A percentile compares a stretch with the other conserved stretches of the same genome.
phyloP scores from a whole-genome alignment of 2,888 invertebrate species.

The Ectemnius continuus region DNA sequence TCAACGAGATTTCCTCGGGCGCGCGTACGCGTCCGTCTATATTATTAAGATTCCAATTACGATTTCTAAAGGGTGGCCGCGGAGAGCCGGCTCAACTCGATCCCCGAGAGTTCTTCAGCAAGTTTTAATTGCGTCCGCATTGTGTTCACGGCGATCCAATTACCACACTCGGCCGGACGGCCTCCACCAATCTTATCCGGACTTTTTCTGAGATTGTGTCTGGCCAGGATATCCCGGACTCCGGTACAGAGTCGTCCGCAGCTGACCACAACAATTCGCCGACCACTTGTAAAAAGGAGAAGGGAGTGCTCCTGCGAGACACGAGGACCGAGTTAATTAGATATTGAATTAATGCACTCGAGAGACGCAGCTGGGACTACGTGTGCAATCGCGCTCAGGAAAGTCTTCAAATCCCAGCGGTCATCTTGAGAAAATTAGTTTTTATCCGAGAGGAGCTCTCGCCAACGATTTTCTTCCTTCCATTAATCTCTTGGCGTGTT shows the following conservation, averaged over 20 bases:
- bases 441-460: conserved; percentile 19
- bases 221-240: conserved; percentile 9
- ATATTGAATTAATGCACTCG: conserved; percentile 66
- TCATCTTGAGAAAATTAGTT: conserved; percentile 41
- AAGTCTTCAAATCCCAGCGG: conserved; percentile 10
- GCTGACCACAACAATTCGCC: conserved; percentile 3
- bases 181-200: conserved; percentile 35
- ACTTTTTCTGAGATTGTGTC: conserved; percentile 41
- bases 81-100: neutral
- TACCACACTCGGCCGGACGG: neutral
- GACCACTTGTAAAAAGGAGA: neutral
- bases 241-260: conserved; percentile 41
- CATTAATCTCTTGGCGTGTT: conserved; percentile 5
- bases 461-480: neutral
- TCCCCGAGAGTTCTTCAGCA: conserved; percentile 34
- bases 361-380: conserved; percentile 39
- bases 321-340: conserved; percentile 61
- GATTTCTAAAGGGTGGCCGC: neutral
- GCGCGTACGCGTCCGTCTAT: neutral
- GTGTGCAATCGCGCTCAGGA: neutral
- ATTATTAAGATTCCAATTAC: conserved; percentile 6
- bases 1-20: neutral
- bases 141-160: conserved; percentile 1
- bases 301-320: conserved; percentile 42
- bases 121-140: conserved; percentile 18